Conservation (phyloP, 2,797 vertebrate species). For the Syngnathus acus region DNA sequence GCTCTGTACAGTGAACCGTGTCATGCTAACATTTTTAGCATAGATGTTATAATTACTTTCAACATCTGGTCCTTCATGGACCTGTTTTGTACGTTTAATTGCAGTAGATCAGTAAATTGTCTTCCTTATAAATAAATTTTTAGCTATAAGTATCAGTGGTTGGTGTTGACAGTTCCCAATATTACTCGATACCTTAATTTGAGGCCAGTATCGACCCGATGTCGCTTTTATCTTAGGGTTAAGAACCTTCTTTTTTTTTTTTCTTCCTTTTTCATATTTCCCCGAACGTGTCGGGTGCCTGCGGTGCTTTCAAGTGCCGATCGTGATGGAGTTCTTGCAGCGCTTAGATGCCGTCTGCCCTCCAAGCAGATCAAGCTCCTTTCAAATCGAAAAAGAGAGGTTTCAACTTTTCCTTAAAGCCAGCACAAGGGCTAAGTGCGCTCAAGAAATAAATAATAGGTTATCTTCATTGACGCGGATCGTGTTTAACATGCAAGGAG, state of each 20-base stretch:
- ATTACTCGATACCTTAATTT: too few species aligned
- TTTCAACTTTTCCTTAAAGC: background rate
- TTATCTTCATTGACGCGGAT: slow-evolving; percentile 3
- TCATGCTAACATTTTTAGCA: too few species aligned
- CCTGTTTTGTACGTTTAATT: too few species aligned
- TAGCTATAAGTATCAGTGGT: background rate
- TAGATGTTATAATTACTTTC: too few species aligned
- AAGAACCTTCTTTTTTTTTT: background rate
- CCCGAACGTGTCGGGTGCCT: background rate
- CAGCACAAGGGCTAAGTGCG: background rate
- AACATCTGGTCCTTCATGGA: too few species aligned
- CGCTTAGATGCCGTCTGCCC: background rate
- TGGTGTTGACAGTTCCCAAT: too few species aligned
- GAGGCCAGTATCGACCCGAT: too few species aligned
- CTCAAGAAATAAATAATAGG: slow-evolving; percentile 2
- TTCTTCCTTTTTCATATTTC: background rate
- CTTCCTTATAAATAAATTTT: too few species aligned
- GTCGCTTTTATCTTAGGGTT: background rate
- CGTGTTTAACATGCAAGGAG: slow-evolving; percentile 5
- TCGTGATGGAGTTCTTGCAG: background rate
- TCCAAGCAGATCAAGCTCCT: background rate
- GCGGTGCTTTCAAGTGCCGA: background rate
- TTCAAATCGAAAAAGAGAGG: too few species aligned
- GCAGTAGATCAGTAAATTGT: too few species aligned
- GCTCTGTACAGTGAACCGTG: background rate